Evolutionary conservation across 2,888 invertebrate species (phyloP), one percentile per base, ranked within the genome.

Genomic region (Cantharis nigra): DNA sequence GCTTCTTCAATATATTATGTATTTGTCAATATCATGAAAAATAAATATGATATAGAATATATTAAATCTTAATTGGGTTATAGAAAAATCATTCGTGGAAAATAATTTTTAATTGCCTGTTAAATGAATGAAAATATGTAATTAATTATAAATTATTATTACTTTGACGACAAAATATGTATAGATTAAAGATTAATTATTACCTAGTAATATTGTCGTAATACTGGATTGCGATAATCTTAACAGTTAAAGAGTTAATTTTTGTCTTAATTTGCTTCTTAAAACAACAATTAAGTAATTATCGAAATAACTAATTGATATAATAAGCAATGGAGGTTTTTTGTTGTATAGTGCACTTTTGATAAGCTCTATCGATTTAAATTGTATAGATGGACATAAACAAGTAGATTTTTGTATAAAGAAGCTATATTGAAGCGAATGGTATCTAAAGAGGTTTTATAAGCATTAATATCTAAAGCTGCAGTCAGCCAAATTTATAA

Each of bases 401-500:
- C 49, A 49, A 49, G 7, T n/a, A 49, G 49, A 49, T 49, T 49
- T 49, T 49, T 49, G 49, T 49, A 49, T 49, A 49, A 49, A 2
- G 49, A 49, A 49, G n/a, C 49, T 7, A 70, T 72, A 78, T 63
- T 75, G 75, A 72, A 33, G 65, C 72, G 70, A 72, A 30, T 49
- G n/a, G 49, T 49, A 49, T 49, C 49, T 70, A 76, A 74, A 78
- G 76, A 78, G 74, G 74, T 76, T 70, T 72, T 74, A 77, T 72
- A 79, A 79, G 77, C 79, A 80, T 81, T 80, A 82, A 81, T 77
- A 81, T 79, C 81, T 81, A 81, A 82, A 81, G 78, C 80, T 80
- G 76, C 78, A 81, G 82, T 81, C 82, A 82, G 81, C 84, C 83
- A 83, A 84, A 84, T 84, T 84, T 84, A 83, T 84, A 83, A 84